Evolutionary conservation across 2,888 invertebrate genomes (phyloP).

Genomic region (Anodontia alba): DNA sequence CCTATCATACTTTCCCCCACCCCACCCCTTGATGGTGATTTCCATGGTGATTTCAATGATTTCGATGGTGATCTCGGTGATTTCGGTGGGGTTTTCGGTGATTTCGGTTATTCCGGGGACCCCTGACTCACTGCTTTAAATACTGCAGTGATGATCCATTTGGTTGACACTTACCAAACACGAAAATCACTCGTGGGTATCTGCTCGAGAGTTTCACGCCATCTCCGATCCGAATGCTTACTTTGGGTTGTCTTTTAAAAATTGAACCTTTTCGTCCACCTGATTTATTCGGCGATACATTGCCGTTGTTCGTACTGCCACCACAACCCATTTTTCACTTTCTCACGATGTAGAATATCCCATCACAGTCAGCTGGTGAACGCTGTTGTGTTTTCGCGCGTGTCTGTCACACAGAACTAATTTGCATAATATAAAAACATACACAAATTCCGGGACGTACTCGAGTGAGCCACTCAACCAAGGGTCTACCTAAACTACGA

Average conservation of each 20-base stretch:
- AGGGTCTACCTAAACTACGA: too few relatives aligned
- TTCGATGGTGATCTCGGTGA: too few relatives aligned
- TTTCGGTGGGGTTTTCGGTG: too few relatives aligned
- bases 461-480: neutral
- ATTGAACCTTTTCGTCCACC: slow-evolving; percentile 38
- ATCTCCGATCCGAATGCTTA: slow-evolving; percentile 67
- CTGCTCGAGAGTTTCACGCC: slow-evolving; percentile 62
- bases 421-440: slow-evolving; percentile 61
- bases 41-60: too few relatives aligned
- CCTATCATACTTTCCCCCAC: too few relatives aligned
- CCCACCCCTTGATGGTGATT: too few relatives aligned
- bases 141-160: too few relatives aligned
- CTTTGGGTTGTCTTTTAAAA: slow-evolving; percentile 60
- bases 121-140: too few relatives aligned
- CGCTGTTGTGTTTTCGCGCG: slow-evolving; percentile 47
- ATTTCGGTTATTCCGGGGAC: too few relatives aligned
- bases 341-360: too few relatives aligned
- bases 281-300: slow-evolving; percentile 25
- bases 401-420: slow-evolving; percentile 47
- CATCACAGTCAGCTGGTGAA: too few relatives aligned
- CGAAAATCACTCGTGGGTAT: slow-evolving; percentile 66
- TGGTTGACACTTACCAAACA: slow-evolving; percentile 72
- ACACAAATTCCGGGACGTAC: neutral
- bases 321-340: slow-evolving; percentile 69
- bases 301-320: slow-evolving; percentile 62